Base-by-base conservation (phyloP, 2,797 vertebrate genomes). In the Gymnothorax reevesii region DNA sequence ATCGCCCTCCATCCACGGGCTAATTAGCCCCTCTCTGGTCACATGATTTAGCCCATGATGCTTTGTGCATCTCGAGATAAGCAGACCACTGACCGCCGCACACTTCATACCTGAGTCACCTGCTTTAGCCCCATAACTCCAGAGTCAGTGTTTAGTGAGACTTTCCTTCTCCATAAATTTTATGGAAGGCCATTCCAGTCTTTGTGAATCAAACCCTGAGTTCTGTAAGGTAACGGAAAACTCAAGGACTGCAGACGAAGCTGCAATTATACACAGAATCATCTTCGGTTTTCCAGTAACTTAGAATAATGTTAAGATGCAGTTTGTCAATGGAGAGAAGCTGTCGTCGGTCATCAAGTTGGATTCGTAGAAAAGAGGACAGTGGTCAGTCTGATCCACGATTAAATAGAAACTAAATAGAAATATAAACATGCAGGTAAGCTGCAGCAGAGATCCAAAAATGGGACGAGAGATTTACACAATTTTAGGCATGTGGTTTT, bases 1-100 rank as follows among this genome's bases (percentile, higher is more conserved):
- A 95, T 94, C 92, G 93, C 83, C 90, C 93, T 92, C 93, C 92
- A 93, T 92, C 91, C 93, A 92, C 93, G 93, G 93, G 95, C 93
- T 94, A 94, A 95, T 96, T 95, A 96, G 93, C 92, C 92, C 88
- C 90, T 88, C 92, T 93, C 93, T 27, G 93, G 93, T 91, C 91
- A 86, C 85, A 91, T 93, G 92, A 92, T 91, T 93, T 90, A 90
- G 64, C 87, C 93, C 92, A 91, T 89, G 89, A 86, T 88, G 91
- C 89, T 82, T 89, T 89, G 91, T 88, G 88, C 6, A 42, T 88
- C 89, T 91, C 73, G 69, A 92, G 91, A 95, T 93, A 94, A 94
- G 90, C 92, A 80, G 90, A 89, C 89, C 89, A 90, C 91, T 91
- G 95, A n/a, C 94, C 92, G 92, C 94, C 92, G 94, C 87, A 90